A percentile compares a stretch with the other conserved stretches of the same genome.
Evolutionary conservation across 2,888 invertebrate genomes (phyloP).

Genomic region (Lagria hirta): DNA sequence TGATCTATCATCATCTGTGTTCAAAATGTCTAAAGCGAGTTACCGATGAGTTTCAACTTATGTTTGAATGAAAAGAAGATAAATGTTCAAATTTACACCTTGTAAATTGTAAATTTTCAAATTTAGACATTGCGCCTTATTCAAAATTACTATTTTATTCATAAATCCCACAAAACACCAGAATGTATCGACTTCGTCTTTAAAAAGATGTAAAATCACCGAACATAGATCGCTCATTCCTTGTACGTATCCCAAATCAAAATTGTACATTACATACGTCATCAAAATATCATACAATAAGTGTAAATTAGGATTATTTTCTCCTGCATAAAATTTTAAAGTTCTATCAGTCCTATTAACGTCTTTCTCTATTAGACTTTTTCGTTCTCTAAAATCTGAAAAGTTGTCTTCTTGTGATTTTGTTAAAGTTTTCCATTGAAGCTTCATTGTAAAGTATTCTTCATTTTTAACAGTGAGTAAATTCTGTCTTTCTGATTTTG

Average conservation of each 20-base stretch:
- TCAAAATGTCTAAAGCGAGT: no score
- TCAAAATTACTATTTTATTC: slow-evolving; percentile 80
- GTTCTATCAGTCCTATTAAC: slow-evolving; percentile 94
- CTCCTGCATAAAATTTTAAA: slow-evolving; percentile 89
- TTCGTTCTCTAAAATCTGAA: slow-evolving; percentile 83
- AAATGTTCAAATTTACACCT: no score
- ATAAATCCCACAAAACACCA: slow-evolving; percentile 99
- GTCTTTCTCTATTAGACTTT: slow-evolving; percentile 95
- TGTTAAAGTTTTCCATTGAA: slow-evolving; percentile 93
- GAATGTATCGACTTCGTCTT: slow-evolving; percentile 94
- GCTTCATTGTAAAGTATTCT: slow-evolving; percentile 93
- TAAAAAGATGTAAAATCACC: slow-evolving; percentile 84
- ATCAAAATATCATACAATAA: slow-evolving; percentile 89
- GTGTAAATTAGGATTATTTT: slow-evolving; percentile 84
- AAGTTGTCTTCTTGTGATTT: slow-evolving; percentile 86
- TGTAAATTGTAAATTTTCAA: no score
- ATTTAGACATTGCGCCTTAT: neutral
- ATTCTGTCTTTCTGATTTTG: slow-evolving; percentile 68
- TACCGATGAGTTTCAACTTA: no score
- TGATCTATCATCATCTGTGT: no score
- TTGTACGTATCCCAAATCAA: slow-evolving; percentile 93
- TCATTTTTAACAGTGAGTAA: slow-evolving; percentile 72
- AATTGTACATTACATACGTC: slow-evolving; percentile 99
- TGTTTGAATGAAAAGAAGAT: no score
- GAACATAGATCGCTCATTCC: slow-evolving; percentile 98